phyloP scores from a whole-genome alignment of 2,888 invertebrate genomes.

The Danaus chrysippus region DNA sequence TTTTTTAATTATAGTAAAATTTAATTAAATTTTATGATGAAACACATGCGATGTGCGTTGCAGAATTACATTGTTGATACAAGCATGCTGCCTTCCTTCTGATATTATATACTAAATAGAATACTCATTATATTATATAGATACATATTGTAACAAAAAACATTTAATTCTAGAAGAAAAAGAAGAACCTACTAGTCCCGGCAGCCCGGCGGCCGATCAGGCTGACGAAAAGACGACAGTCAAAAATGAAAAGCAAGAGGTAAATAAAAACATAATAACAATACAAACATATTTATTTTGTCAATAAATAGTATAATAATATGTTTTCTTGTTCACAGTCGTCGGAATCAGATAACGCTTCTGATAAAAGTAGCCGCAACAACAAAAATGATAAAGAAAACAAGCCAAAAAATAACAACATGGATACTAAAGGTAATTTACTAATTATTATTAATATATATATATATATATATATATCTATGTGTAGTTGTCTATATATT shows the following conservation, averaged over 20 bases:
- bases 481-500: slow-evolving; percentile 2
- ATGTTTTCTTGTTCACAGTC: slow-evolving; percentile 47
- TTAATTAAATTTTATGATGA: slow-evolving; percentile 42
- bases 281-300: neutral
- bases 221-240: slow-evolving; percentile 43
- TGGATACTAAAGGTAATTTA: slow-evolving; percentile 54
- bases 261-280: slow-evolving; percentile 31
- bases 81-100: slow-evolving; percentile 68
- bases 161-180: slow-evolving; percentile 53
- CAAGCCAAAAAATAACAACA: slow-evolving; percentile 69
- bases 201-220: slow-evolving; percentile 45
- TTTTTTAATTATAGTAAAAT: no score
- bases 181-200: slow-evolving; percentile 57
- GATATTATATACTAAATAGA: slow-evolving; percentile 32
- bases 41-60: slow-evolving; percentile 55
- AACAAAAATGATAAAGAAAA: slow-evolving; percentile 71
- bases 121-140: no score
- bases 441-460: slow-evolving; percentile 44
- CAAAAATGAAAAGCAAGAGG: slow-evolving; percentile 69
- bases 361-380: slow-evolving; percentile 63
- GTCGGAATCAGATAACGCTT: slow-evolving; percentile 70
- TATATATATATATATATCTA: slow-evolving; percentile 4
- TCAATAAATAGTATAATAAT: slow-evolving; percentile 2
- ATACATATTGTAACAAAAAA: neutral
- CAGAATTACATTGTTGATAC: slow-evolving; percentile 57